A percentile compares a stretch with the other conserved stretches of the same genome.
Evolutionary conservation across 2,888 invertebrate genomes (phyloP).

Genomic region (Calliscelio sp.): DNA sequence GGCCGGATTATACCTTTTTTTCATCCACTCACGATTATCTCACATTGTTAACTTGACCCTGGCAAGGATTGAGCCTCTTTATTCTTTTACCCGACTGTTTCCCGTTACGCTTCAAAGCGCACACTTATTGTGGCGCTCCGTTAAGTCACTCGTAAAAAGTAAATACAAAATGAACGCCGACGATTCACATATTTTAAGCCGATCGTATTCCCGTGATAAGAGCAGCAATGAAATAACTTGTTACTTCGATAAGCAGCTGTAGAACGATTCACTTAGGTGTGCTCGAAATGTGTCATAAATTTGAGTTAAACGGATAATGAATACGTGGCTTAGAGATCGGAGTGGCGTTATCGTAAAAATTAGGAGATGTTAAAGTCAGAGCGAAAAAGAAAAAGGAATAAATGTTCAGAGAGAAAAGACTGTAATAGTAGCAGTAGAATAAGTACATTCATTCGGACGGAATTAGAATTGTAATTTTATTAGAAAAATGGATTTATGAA

Average conservation of each 20-base stretch:
- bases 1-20: conserved; percentile 23
- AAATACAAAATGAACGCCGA: conserved; percentile 36
- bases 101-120: conserved; percentile 42
- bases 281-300: conserved; percentile 52
- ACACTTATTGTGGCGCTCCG: conserved; percentile 37
- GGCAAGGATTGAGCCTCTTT: conserved; percentile 27
- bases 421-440: no score
- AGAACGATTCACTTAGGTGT: conserved; percentile 61
- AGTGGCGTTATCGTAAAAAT: conserved; percentile 48
- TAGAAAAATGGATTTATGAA: background rate
- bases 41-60: conserved; percentile 61
- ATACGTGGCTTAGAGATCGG: conserved; percentile 30
- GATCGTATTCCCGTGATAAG: conserved; percentile 49
- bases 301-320: conserved; percentile 53
- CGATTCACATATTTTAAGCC: conserved; percentile 46
- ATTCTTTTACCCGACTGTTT: conserved; percentile 32
- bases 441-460: background rate
- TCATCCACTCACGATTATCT: conserved; percentile 45
- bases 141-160: conserved; percentile 60
- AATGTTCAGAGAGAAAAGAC: background rate
- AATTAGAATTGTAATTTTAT: background rate
- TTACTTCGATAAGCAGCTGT: conserved; percentile 51
- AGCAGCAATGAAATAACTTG: conserved; percentile 49
- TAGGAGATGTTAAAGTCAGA: conserved; percentile 30
- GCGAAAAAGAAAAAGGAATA: no score